A percentile compares a stretch with the other conserved stretches of the same genome.
Evolutionary conservation across 2,888 invertebrate genomes (phyloP).

Genomic region (Aphelenchoides bicaudatus): DNA sequence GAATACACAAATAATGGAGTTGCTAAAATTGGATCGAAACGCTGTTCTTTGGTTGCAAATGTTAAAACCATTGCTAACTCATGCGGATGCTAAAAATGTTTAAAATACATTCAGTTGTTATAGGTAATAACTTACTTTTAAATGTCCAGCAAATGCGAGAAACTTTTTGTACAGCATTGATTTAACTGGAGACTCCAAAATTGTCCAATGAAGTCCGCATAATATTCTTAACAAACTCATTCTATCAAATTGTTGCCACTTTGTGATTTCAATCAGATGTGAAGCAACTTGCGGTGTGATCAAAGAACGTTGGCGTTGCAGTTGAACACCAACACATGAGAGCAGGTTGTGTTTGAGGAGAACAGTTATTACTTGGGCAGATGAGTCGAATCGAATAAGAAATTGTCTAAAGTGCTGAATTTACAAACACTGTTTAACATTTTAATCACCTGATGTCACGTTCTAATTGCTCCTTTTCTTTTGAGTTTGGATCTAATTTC

Average conservation of each 20-base stretch:
- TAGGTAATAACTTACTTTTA: no score
- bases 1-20: not conserved
- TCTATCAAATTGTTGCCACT: slow-evolving; percentile 15
- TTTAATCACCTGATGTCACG: slow-evolving; percentile 21
- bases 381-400: slow-evolving; percentile 27
- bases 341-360: slow-evolving; percentile 31
- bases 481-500: slow-evolving; percentile 13
- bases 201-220: slow-evolving; percentile 29
- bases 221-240: slow-evolving; percentile 24
- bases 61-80: not conserved
- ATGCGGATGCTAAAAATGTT: not conserved
- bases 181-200: slow-evolving; percentile 24
- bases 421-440: not conserved
- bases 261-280: slow-evolving; percentile 26
- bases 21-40: not conserved
- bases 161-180: slow-evolving; percentile 23
- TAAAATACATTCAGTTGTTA: no score
- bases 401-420: slow-evolving; percentile 7
- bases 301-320: slow-evolving; percentile 19
- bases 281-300: slow-evolving; percentile 23
- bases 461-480: slow-evolving; percentile 23
- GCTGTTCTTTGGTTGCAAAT: not conserved
- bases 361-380: slow-evolving; percentile 19
- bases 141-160: slow-evolving; percentile 19
- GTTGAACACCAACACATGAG: slow-evolving; percentile 32